Evolutionary conservation across 1,140 invertebrate genomes (phyloP).

Genomic region (Drosophila sulfurigaster): DNA sequence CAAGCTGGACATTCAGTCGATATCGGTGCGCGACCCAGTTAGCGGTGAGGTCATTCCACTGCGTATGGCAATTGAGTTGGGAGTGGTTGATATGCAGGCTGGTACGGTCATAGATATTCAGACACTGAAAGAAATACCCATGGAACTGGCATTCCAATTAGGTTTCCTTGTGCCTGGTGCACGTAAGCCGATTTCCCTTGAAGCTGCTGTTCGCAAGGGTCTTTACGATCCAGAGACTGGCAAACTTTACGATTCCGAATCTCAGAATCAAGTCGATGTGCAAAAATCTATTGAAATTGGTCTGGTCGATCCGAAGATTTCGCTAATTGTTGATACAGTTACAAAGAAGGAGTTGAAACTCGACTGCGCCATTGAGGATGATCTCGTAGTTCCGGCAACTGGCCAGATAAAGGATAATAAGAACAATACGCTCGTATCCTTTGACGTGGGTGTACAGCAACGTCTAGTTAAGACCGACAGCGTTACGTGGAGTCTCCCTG

Average conservation of each 20-base stretch:
- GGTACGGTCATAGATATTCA: slow-evolving; percentile 90
- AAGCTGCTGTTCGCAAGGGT: slow-evolving; percentile 90
- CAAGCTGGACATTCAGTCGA: slow-evolving; percentile 90
- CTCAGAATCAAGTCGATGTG: slow-evolving; percentile 89
- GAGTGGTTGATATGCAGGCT: slow-evolving; percentile 90
- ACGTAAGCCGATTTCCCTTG: slow-evolving; percentile 90
- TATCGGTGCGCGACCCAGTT: slow-evolving; percentile 89
- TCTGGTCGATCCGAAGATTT: slow-evolving; percentile 93
- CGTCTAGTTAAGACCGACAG: slow-evolving; percentile 90
- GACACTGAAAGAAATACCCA: slow-evolving; percentile 88
- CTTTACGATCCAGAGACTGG: slow-evolving; percentile 90
- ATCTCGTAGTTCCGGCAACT: slow-evolving; percentile 89
- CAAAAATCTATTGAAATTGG: slow-evolving; percentile 91
- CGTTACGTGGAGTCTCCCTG: slow-evolving; percentile 89
- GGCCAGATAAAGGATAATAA: slow-evolving; percentile 90
- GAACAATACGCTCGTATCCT: slow-evolving; percentile 88
- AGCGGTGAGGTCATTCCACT: slow-evolving; percentile 90
- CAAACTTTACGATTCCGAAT: slow-evolving; percentile 90
- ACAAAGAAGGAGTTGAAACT: slow-evolving; percentile 89
- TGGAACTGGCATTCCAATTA: slow-evolving; percentile 89
- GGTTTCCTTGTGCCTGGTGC: slow-evolving; percentile 89
- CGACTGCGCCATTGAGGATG: slow-evolving; percentile 88
- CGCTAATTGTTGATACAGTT: slow-evolving; percentile 92
- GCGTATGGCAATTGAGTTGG: slow-evolving; percentile 90
- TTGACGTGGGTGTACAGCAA: slow-evolving; percentile 89